Conservation (phyloP, 1,140 invertebrate genomes). For the Drosophila nasuta region DNA sequence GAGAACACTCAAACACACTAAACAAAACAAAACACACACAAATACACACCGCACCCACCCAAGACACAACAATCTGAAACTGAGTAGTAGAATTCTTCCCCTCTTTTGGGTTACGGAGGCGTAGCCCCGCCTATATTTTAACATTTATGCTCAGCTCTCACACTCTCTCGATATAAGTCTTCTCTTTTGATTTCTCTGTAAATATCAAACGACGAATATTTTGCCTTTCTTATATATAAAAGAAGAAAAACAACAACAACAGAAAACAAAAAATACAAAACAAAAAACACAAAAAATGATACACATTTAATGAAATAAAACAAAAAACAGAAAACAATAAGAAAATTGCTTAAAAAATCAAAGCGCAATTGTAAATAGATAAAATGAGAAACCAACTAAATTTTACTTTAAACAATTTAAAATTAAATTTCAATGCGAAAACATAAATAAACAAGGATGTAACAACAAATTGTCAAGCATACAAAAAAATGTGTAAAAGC, state of each 20-base stretch:
- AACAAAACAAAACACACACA: slow-evolving; percentile 20
- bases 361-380: slow-evolving; percentile 65
- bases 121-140: slow-evolving; percentile 56
- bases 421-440: slow-evolving; percentile 53
- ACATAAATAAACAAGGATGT: slow-evolving; percentile 51
- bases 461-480: slow-evolving; percentile 72
- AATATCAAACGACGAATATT: slow-evolving; percentile 69
- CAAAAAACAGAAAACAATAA: slow-evolving; percentile 36
- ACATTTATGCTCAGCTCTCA: slow-evolving; percentile 56
- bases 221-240: slow-evolving; percentile 55
- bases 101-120: slow-evolving; percentile 33
- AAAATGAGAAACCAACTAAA: slow-evolving; percentile 51
- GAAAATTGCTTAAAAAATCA: slow-evolving; percentile 27
- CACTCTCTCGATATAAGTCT: slow-evolving; percentile 7
- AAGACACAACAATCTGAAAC: slow-evolving; percentile 28
- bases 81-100: slow-evolving; percentile 35
- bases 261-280: slow-evolving; percentile 45
- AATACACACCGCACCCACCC: slow-evolving; percentile 22
- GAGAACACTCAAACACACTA: slow-evolving; percentile 21
- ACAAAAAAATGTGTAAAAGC: slow-evolving; percentile 71
- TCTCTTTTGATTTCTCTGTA: slow-evolving; percentile 64
- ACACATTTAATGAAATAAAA: slow-evolving; percentile 9
- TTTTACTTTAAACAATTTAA: slow-evolving; percentile 68
- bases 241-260: slow-evolving; percentile 35
- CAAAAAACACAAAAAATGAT: slow-evolving; percentile 41